phyloP scores from a whole-genome alignment of 2,113 vertebrate genomes.

The Peucedramus taeniatus region DNA sequence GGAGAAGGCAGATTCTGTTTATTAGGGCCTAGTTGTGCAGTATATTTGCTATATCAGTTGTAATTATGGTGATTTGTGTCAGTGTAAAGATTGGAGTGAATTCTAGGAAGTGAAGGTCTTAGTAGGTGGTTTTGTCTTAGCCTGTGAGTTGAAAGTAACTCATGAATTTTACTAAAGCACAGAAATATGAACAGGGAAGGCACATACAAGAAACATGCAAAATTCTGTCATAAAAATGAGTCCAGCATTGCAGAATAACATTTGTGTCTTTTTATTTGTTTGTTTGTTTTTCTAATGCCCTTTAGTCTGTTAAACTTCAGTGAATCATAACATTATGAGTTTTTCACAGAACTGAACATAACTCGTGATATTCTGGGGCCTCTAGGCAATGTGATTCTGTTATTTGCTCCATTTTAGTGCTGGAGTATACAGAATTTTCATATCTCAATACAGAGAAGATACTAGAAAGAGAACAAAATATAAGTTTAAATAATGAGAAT shows the following conservation, averaged over 20 bases:
- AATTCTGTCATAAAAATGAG: not conserved
- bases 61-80: not conserved
- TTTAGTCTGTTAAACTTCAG: not conserved
- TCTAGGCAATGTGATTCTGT: not conserved
- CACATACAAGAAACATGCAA: not conserved
- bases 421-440: not conserved
- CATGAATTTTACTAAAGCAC: not conserved
- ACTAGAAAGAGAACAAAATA: not conserved
- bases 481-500: not conserved
- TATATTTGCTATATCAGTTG: not conserved
- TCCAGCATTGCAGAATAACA: not conserved
- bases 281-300: not conserved
- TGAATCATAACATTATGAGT: not conserved
- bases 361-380: not conserved
- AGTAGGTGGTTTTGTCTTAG: not conserved
- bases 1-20: not conserved
- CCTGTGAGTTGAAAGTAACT: not conserved
- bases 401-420: not conserved
- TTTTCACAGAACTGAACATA: not conserved
- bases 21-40: not conserved
- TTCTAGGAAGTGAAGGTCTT: not conserved
- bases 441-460: not conserved
- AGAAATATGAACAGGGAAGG: not conserved
- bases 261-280: not conserved
- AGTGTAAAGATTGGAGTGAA: not conserved